A percentile compares a stretch with the other conserved stretches of the same genome.
These are phyloP conservation scores for Cyaniris semiargus DNA, from an alignment of 2,888 invertebrate genomes.

Conservation along the genomic window DNA sequence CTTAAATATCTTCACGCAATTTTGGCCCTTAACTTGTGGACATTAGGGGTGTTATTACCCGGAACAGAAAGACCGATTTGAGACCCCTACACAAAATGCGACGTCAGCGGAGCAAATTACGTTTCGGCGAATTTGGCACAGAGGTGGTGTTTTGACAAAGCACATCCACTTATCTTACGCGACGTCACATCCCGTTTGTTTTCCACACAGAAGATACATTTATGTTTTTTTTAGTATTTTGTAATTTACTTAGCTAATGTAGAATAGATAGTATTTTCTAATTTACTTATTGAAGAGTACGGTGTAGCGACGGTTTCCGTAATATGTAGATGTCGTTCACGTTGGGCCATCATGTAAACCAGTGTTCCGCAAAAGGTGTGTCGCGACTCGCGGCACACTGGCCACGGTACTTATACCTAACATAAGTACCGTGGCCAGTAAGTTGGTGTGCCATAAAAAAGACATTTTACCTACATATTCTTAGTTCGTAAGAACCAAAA, in stretches of 20 bases:
- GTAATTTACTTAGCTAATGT: neutral
- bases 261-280: neutral
- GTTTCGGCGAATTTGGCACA: constrained; percentile 21
- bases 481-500: no score
- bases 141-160: constrained; percentile 26
- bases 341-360: no score
- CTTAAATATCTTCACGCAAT: neutral
- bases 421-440: no score
- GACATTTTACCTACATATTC: no score
- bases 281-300: neutral
- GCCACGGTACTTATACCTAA: no score
- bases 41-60: neutral
- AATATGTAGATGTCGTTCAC: no score
- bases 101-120: constrained; percentile 27
- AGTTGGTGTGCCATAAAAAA: no score
- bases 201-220: neutral
- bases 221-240: neutral
- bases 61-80: neutral
- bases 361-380: no score
- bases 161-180: constrained; percentile 22
- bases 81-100: constrained; percentile 14
- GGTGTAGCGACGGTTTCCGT: neutral
- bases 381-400: no score
- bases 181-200: constrained; percentile 4
- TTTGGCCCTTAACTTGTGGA: neutral